Base-by-base conservation (phyloP, 2,113 vertebrate species). In the Potamarius usumacintae region DNA sequence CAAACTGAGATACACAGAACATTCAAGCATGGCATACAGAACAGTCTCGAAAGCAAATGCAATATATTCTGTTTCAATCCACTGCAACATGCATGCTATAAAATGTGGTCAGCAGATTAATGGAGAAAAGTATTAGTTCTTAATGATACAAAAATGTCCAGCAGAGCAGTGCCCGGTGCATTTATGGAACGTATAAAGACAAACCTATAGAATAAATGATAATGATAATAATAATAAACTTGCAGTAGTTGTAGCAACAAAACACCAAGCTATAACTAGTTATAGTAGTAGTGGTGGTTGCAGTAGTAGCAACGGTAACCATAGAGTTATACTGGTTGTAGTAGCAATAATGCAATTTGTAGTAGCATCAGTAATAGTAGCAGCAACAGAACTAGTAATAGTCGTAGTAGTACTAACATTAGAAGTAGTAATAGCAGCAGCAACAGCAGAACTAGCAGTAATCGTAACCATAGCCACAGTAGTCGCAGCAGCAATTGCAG, bases 1-100 rank as follows among this genome's bases (percentile, higher is more conserved):
- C 17, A 67, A 50, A 55, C 42, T 50, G 82, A 17, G 27, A n/a
- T 7, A 34, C 77, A 72, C 12, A 52, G 48, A 65, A 42, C 30
- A 10, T 42, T 81, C 30, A 82, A 10, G 63, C 55, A 48, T 71
- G 48, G 84, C 72, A 83, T 79, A 30, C 62, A 82, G 18, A 83
- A 58, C 30, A 78, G 67, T 15, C 65, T 69, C 52, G 25, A 79
- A 20, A 17, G 55, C 58, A 76, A 85, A 63, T 42, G 53, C 14
- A 42, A 15, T 17, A 34, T 50, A 74, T 60, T 72, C 67, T 10
- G 63, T 48, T 62, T 50, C 84, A 76, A 42, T 18, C 48, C 27
- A n/a, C 50, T 82, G 76, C 82, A 76, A 48, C 50, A 42, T 63
- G 22, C 34, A 27, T 42, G 58, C 71, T 50, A 77, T 10, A 84